Percentiles rank a stretch among this genome's conserved stretches.
phyloP scores from a whole-genome alignment of 2,888 invertebrate species.

The Pseudolycoriella hygida region DNA sequence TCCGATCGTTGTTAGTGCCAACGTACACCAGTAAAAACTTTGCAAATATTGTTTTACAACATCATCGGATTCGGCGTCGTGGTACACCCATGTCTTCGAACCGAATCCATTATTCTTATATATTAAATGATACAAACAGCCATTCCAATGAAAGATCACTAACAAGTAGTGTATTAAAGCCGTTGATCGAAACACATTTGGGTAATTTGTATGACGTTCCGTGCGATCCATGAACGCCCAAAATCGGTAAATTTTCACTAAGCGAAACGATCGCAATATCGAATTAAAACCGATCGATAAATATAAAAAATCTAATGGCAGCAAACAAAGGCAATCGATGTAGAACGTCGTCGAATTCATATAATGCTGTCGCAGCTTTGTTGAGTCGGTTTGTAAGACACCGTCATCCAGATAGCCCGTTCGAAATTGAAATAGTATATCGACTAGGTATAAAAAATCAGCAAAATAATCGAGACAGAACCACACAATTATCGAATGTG shows the following conservation, averaged over 20 bases:
- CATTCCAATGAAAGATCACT: conserved; percentile 99
- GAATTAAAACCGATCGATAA: conserved; percentile 95
- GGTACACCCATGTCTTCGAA: conserved; percentile 82
- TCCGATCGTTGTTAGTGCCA: conserved; percentile 90
- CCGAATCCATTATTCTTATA: conserved; percentile 91
- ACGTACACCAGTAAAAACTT: conserved; percentile 96
- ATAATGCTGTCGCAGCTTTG: conserved; percentile 86
- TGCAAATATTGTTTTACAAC: conserved; percentile 90
- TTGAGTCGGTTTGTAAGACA: conserved; percentile 88
- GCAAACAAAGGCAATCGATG: conserved; percentile 93
- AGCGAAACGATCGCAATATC: conserved; percentile 83
- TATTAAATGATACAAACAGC: conserved; percentile 94
- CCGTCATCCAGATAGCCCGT: conserved; percentile 97
- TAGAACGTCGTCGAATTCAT: conserved; percentile 96
- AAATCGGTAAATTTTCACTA: conserved; percentile 94
- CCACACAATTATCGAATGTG: conserved; percentile 85
- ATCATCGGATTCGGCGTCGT: conserved; percentile 69
- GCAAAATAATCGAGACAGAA: conserved; percentile 94
- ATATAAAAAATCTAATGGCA: conserved; percentile 95
- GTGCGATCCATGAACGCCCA: conserved; percentile 98
- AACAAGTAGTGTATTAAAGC: conserved; percentile 89
- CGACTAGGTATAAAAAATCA: conserved; percentile 88
- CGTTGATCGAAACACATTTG: conserved; percentile 85
- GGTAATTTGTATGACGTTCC: conserved; percentile 96
- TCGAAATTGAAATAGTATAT: conserved; percentile 93